A percentile compares a stretch with the other conserved stretches of the same genome.
Conservation (phyloP, 2,888 invertebrate species). For the Watsonalla cultraria region DNA sequence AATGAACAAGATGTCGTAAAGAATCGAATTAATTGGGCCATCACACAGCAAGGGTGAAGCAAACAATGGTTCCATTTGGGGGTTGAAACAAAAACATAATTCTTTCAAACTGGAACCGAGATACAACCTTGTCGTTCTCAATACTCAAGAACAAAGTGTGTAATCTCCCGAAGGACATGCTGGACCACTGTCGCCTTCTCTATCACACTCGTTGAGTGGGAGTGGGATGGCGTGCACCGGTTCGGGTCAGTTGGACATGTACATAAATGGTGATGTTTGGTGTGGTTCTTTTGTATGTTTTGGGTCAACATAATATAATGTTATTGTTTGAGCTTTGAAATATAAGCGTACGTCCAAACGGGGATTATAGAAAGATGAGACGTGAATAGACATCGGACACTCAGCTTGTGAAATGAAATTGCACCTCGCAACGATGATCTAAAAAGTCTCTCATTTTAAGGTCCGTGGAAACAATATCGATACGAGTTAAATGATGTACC, state of each 20-base stretch:
- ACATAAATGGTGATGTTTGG: constrained; percentile 11
- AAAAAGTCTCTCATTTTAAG: too few species aligned
- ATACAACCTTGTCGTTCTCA: constrained; percentile 2
- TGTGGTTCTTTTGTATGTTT: constrained; percentile 7
- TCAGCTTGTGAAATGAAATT: too few species aligned
- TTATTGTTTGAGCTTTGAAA: not conserved
- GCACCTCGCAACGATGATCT: too few species aligned
- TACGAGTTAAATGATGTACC: too few species aligned
- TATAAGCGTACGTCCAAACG: too few species aligned
- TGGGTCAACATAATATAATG: not conserved
- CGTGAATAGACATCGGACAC: too few species aligned
- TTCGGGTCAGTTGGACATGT: constrained; percentile 13
- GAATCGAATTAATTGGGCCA: constrained; percentile 1
- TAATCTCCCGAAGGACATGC: constrained; percentile 20
- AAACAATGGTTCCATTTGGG: not conserved
- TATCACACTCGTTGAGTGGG: constrained; percentile 7
- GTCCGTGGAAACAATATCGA: too few species aligned
- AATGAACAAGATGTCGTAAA: not conserved
- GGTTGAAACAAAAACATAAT: not conserved
- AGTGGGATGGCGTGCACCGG: constrained; percentile 17
- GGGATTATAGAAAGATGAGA: too few species aligned
- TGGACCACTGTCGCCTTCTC: constrained; percentile 18
- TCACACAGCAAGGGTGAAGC: not conserved
- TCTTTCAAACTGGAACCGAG: not conserved
- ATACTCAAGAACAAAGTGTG: constrained; percentile 12